These are phyloP conservation scores for Indicator indicator DNA, from an alignment of 2,113 vertebrate genomes.

Conservation along the genomic window DNA sequence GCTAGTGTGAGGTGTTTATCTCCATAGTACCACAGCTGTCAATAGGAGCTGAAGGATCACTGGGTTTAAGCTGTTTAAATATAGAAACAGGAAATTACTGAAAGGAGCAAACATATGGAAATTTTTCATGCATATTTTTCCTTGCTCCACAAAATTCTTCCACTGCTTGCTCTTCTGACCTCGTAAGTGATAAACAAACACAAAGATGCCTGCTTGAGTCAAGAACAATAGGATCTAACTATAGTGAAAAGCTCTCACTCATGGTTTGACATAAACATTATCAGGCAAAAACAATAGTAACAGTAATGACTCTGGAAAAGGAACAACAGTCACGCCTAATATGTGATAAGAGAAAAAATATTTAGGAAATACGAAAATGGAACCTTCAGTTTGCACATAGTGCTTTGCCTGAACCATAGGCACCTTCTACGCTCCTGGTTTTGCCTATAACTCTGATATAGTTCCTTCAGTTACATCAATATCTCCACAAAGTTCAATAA, in stretches of 20 bases:
- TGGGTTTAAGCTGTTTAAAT: not conserved
- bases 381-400: not conserved
- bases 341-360: not conserved
- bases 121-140: not conserved
- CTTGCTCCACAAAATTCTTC: not conserved
- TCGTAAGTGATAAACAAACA: not conserved
- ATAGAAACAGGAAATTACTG: not conserved
- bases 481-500: not conserved
- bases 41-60: not conserved
- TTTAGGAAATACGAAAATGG: not conserved
- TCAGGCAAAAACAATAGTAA: not conserved
- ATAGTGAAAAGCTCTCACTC: not conserved
- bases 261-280: not conserved
- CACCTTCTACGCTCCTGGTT: not conserved
- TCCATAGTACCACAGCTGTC: not conserved
- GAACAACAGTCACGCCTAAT: not conserved
- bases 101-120: not conserved
- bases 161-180: not conserved
- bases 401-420: not conserved
- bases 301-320: not conserved
- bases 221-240: not conserved
- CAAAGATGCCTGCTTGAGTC: too few relatives aligned
- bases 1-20: not conserved
- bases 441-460: not conserved
- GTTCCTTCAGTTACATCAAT: not conserved